Percentiles rank a stretch among this genome's conserved stretches.
Conservation (phyloP, 2,113 vertebrate genomes). For the Sylvietta virens region DNA sequence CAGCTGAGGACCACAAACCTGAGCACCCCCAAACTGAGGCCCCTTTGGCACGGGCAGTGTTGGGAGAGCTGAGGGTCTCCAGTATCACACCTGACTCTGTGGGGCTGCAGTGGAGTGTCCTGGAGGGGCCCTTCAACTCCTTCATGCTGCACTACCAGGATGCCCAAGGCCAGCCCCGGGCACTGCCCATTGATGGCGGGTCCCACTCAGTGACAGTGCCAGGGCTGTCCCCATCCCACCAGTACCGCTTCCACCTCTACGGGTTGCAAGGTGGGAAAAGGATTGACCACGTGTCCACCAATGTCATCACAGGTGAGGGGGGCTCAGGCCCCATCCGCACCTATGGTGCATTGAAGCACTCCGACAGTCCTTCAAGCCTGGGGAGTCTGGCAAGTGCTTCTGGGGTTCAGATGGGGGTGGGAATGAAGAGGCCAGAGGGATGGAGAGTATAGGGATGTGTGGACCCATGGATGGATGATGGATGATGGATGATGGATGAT, state of each 20-base stretch:
- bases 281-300: background rate
- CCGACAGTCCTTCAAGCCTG: background rate
- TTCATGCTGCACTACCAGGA: slow-evolving; percentile 23
- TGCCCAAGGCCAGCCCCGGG: background rate
- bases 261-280: background rate
- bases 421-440: too few relatives aligned
- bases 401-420: background rate
- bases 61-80: background rate
- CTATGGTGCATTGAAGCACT: rapidly evolving
- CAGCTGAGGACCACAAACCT: too few relatives aligned
- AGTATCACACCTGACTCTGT: background rate
- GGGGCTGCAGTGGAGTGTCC: slow-evolving; percentile 37
- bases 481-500: background rate
- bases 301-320: rapidly evolving
- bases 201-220: background rate
- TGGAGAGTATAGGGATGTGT: background rate
- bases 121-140: slow-evolving; percentile 39
- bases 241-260: background rate
- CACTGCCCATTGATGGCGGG: background rate
- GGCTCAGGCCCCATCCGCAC: background rate
- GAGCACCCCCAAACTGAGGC: background rate
- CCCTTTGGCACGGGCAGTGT: background rate
- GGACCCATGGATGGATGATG: background rate
- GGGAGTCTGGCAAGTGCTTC: too few relatives aligned
- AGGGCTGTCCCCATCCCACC: background rate